Base-by-base conservation (phyloP, 2,888 invertebrate species). In the Melanostoma mellinum region DNA sequence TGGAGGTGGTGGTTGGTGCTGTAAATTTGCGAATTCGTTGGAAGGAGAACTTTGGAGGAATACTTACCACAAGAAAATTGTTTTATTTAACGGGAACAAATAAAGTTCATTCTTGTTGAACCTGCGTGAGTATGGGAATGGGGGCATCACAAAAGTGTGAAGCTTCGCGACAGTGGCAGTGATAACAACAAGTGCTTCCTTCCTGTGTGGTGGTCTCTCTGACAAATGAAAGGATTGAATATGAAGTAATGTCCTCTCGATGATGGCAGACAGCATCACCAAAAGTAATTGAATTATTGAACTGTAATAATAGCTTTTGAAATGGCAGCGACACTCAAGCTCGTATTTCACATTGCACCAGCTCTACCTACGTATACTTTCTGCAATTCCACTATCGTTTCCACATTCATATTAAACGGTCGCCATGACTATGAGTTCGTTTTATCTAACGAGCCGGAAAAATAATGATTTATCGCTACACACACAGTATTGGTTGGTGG, bases 381-480 rank as follows among this genome's bases (percentile, higher is more conserved):
- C 50, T 40, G 10, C 60, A 52, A 50, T 48, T 69, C 58, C 50
- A 71, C 42, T 61, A 52, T 32, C 50, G 61, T 46, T 63, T 61
- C 61, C 61, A 61, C 72, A 72, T 72, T 53, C 72, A 72, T 72
- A 72, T 72, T 72, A 61, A 61, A 72, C 61, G 53, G 72, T 61
- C 61, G 53, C 61, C 72, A 46, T 55, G 61, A 53, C 20, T 20
- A 20, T 20, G 20, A 20, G 72, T 63, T 61, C 72, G 61, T 63
- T 72, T 72, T 72, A 72, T 72, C 61, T 61, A 72, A 72, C 72
- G 61, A 72, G 61, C 44, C 61, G 61, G 61, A 61, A 72, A 72
- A 61, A 72, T 72, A 61, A 72, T 72, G 61, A 72, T 61, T 52
- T 72, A 72, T 53, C 53, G 61, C 36, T 20, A 20, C 20, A 20